These are phyloP conservation scores for Aspiorhynchus laticeps DNA, from an alignment of 2,113 vertebrate species.

Conservation along the genomic window DNA sequence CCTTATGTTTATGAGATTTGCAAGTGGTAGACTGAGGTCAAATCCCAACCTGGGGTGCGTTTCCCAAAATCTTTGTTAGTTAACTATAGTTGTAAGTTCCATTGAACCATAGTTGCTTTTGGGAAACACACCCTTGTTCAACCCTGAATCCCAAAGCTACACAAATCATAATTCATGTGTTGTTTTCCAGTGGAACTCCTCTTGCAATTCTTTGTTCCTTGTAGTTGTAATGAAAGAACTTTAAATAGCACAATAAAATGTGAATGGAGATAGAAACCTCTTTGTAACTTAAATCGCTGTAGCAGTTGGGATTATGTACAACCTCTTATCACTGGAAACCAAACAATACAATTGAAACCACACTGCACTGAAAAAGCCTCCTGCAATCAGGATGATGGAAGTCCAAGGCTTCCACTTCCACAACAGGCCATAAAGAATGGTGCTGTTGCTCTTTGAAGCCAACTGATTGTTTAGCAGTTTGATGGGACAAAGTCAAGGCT, in stretches of 20 bases:
- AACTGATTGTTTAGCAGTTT: conserved; percentile 21
- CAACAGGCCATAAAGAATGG: not conserved
- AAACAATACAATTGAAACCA: conserved; percentile 28
- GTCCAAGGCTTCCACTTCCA: conserved; percentile 29
- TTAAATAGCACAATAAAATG: not conserved
- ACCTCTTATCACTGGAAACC: conserved; percentile 43
- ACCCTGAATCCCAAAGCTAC: not conserved
- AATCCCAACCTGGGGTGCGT: not conserved
- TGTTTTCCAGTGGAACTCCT: not conserved
- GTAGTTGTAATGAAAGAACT: not conserved
- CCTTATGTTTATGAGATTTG: conserved; percentile 13
- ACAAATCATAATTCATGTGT: not conserved
- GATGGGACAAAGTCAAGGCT: conserved; percentile 15
- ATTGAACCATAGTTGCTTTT: too few species aligned
- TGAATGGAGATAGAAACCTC: not conserved
- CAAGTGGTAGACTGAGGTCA: not conserved
- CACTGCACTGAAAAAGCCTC: not conserved
- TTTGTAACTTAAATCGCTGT: conserved; percentile 22
- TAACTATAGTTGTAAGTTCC: too few species aligned
- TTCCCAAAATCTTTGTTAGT: too few species aligned
- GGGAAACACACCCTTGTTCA: too few species aligned
- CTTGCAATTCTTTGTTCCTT: not conserved
- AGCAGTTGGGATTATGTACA: not conserved
- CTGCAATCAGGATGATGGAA: not conserved
- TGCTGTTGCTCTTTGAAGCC: conserved; percentile 12